These are phyloP conservation scores for Lepidurus arcticus DNA, from an alignment of 1,140 invertebrate genomes.

Conservation along the genomic window DNA sequence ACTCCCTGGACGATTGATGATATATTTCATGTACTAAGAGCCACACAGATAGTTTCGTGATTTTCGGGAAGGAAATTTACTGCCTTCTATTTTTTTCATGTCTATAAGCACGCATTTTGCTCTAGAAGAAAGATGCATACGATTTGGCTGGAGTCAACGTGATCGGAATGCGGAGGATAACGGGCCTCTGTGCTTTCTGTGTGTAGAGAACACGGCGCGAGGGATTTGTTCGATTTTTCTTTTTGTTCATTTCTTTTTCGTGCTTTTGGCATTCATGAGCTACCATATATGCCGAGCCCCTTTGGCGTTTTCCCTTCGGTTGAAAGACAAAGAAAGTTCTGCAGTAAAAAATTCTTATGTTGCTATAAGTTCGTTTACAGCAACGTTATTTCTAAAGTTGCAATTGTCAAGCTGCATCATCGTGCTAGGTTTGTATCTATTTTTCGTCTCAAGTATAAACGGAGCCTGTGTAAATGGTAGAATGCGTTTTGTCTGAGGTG, in stretches of 20 bases:
- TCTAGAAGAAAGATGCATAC: background rate
- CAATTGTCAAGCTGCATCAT: no score
- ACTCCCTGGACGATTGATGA: constrained; percentile 13
- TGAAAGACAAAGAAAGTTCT: background rate
- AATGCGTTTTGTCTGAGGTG: no score
- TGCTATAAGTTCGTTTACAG: no score
- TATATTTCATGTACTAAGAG: background rate
- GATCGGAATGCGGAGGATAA: background rate
- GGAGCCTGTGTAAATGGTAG: no score
- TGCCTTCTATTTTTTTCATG: background rate
- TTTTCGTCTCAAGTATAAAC: no score
- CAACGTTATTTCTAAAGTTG: no score
- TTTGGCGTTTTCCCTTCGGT: background rate
- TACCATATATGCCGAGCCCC: background rate
- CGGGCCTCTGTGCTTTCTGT: background rate
- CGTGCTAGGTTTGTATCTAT: no score
- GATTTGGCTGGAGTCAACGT: constrained; percentile 10
- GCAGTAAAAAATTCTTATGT: background rate
- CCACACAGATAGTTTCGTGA: background rate
- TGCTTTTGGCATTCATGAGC: background rate
- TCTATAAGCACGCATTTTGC: background rate
- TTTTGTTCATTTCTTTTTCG: background rate
- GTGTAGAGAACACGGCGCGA: background rate
- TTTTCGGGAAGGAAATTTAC: background rate
- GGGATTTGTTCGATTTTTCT: background rate